These are phyloP conservation scores for Piaya cayana DNA, from an alignment of 2,113 vertebrate species.

Conservation along the genomic window DNA sequence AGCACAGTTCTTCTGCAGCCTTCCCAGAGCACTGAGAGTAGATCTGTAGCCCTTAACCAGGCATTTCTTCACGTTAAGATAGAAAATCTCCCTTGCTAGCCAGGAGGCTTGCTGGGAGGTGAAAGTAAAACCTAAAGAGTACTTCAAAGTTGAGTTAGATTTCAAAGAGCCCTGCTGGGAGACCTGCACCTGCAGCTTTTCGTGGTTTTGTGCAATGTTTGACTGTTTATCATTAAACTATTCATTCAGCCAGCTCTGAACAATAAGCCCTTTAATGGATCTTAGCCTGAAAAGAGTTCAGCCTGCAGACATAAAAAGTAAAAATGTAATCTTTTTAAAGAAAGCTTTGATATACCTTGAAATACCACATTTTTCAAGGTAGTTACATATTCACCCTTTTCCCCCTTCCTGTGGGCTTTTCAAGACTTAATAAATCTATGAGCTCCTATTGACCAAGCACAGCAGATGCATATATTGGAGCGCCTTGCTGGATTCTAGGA, in stretches of 20 bases:
- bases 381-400: background rate
- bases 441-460: background rate
- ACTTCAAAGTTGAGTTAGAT: background rate
- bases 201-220: background rate
- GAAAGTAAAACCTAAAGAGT: background rate
- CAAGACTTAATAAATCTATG: background rate
- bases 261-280: background rate
- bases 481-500: background rate
- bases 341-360: conserved; percentile 6
- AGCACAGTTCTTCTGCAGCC: background rate
- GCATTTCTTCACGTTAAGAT: background rate
- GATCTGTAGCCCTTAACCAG: background rate
- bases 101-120: background rate
- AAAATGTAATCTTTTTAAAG: background rate
- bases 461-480: background rate
- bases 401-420: background rate
- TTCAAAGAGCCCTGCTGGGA: background rate
- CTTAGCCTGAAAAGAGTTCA: background rate
- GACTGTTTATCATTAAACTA: background rate
- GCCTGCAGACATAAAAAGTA: background rate
- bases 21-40: background rate
- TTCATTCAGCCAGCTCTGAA: background rate
- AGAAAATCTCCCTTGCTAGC: background rate
- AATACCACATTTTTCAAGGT: background rate
- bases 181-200: background rate